Conservation (phyloP, 2,888 invertebrate genomes). For the Brachyptera risi region DNA sequence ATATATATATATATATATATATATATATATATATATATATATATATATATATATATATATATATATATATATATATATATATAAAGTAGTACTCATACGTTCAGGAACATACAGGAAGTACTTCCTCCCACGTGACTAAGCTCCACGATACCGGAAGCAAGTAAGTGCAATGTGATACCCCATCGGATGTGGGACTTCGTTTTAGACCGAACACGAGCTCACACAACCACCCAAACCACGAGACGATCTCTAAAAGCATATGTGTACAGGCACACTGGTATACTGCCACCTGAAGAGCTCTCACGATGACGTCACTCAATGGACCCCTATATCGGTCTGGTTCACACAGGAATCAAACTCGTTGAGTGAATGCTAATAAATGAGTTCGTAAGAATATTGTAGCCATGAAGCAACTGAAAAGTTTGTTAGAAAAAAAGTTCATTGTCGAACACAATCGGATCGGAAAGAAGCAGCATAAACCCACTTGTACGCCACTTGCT, state of each 20-base stretch:
- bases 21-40: no score
- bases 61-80: no score
- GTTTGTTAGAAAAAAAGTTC: background rate
- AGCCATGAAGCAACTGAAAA: background rate
- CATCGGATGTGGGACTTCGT: conserved; percentile 6
- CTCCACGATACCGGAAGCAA: background rate
- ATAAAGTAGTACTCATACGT: no score
- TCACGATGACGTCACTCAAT: conserved; percentile 2
- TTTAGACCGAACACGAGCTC: background rate
- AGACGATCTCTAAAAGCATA: background rate
- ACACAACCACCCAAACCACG: no score
- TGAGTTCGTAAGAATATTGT: background rate
- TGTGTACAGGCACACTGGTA: no score
- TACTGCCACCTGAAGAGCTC: conserved; percentile 13
- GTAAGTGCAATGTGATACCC: conserved; percentile 6
- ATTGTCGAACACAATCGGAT: conserved; percentile 6
- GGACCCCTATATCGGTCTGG: background rate
- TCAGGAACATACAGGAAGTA: conserved; percentile 15
- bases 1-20: no score
- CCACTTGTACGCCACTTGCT: conserved; percentile 5
- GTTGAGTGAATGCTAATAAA: background rate
- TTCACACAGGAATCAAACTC: background rate
- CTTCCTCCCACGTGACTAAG: conserved; percentile 13
- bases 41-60: no score
- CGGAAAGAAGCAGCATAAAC: no score